Conservation (phyloP, 2,113 vertebrate genomes). For the Petroica traversi region DNA sequence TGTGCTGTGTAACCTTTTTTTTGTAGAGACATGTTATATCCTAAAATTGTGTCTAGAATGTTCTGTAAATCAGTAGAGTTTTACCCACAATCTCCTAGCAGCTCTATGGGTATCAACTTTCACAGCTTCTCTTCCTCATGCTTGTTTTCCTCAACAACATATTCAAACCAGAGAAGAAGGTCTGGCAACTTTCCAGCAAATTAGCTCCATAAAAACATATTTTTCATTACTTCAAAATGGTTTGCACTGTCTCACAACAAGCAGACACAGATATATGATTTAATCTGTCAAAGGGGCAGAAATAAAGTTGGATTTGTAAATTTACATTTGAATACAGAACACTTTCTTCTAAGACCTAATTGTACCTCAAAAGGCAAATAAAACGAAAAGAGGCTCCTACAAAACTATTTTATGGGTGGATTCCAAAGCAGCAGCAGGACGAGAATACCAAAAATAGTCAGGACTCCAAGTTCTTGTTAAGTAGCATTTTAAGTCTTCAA, state of each 20-base stretch:
- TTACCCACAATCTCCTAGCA: background rate
- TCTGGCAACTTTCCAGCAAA: background rate
- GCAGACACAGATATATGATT: background rate
- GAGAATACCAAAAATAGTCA: constrained; percentile 27
- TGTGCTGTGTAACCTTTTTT: background rate
- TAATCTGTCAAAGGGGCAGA: background rate
- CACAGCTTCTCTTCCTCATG: background rate
- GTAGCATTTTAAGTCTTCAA: background rate
- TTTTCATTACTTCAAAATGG: background rate
- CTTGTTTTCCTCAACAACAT: background rate
- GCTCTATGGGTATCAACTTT: background rate
- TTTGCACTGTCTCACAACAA: background rate
- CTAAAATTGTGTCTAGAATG: background rate
- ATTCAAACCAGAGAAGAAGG: background rate
- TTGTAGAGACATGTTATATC: background rate
- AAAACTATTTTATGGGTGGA: constrained; percentile 16
- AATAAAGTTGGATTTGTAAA: background rate
- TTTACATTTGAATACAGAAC: background rate
- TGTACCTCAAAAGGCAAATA: constrained; percentile 6
- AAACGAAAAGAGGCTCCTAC: constrained; percentile 17
- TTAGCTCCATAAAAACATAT: background rate
- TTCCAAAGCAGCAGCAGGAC: background rate
- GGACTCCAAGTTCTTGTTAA: constrained; percentile 3
- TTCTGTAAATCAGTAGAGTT: background rate
- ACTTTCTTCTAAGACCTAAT: background rate